Conservation (phyloP, 1,140 invertebrate species). For the Drosophila malerkotliana region DNA sequence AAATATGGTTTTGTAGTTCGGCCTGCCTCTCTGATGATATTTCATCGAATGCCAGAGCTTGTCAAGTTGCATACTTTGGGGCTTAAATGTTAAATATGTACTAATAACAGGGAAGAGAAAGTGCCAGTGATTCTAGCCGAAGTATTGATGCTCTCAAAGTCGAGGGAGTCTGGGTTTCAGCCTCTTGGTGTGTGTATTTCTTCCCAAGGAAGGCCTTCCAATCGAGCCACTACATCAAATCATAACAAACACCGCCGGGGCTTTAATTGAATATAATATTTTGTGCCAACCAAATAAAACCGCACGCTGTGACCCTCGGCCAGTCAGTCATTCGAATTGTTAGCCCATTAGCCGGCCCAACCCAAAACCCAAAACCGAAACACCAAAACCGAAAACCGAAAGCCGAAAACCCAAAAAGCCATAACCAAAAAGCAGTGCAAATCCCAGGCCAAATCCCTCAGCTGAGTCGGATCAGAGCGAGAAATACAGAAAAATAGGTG, state of each 20-base stretch:
- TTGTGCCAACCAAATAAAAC: not conserved
- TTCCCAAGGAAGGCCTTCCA: not conserved
- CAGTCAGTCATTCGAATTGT: slow-evolving; percentile 15
- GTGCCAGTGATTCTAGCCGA: not conserved
- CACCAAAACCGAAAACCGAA: not conserved
- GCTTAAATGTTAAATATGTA: not conserved
- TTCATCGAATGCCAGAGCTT: not conserved
- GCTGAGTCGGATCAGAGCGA: slow-evolving; percentile 16
- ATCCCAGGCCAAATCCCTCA: slow-evolving; percentile 29
- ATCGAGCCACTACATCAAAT: not conserved
- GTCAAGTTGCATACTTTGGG: not conserved
- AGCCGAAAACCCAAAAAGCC: slow-evolving; percentile 15
- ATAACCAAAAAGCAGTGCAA: slow-evolving; percentile 12
- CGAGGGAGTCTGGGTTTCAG: too few species aligned
- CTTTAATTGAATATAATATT: slow-evolving; percentile 1
- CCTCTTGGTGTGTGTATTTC: too few species aligned
- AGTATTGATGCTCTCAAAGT: not conserved
- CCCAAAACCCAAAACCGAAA: not conserved
- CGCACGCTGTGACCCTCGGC: slow-evolving; percentile 6
- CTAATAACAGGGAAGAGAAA: too few species aligned
- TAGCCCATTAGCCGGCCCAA: slow-evolving; percentile 19
- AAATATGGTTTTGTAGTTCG: not conserved
- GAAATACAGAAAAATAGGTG: not conserved
- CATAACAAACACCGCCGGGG: slow-evolving; percentile 1
- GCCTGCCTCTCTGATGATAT: too few species aligned